phyloP scores from a whole-genome alignment of 2,888 invertebrate species.

The Halictus quadricinctus region DNA sequence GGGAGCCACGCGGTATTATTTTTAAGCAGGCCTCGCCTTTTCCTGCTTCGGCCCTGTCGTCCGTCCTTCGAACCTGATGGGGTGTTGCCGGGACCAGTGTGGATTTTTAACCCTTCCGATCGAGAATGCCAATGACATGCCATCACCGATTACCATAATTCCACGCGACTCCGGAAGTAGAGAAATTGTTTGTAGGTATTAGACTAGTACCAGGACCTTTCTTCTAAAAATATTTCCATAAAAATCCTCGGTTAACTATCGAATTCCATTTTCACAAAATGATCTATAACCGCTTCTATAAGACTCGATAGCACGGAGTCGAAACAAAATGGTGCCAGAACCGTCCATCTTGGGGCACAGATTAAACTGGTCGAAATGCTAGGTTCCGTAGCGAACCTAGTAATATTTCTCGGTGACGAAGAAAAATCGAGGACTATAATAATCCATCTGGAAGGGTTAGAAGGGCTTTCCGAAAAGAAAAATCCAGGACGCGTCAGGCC shows the following conservation, averaged over 20 bases:
- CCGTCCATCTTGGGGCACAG: background rate
- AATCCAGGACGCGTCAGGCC: background rate
- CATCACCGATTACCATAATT: too few species aligned
- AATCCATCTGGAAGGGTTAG: background rate
- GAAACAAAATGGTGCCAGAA: background rate
- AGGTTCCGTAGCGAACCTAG: too few species aligned
- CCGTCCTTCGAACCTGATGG: too few species aligned
- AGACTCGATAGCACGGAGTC: background rate
- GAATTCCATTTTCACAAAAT: too few species aligned
- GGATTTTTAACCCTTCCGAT: background rate
- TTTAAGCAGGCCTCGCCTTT: background rate
- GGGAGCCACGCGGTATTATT: background rate
- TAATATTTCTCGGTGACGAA: background rate
- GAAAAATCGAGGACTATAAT: background rate
- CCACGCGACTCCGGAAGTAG: too few species aligned
- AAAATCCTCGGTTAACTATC: too few species aligned
- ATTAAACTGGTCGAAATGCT: background rate
- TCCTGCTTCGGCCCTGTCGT: background rate
- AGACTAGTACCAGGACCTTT: too few species aligned
- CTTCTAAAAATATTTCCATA: too few species aligned
- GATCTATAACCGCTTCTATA: too few species aligned
- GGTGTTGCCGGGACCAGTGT: background rate
- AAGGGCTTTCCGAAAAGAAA: background rate
- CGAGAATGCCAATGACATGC: background rate
- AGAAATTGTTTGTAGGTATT: too few species aligned